These are phyloP conservation scores for Corbicula japonica DNA, from an alignment of 2,888 invertebrate species.

Conservation along the genomic window DNA sequence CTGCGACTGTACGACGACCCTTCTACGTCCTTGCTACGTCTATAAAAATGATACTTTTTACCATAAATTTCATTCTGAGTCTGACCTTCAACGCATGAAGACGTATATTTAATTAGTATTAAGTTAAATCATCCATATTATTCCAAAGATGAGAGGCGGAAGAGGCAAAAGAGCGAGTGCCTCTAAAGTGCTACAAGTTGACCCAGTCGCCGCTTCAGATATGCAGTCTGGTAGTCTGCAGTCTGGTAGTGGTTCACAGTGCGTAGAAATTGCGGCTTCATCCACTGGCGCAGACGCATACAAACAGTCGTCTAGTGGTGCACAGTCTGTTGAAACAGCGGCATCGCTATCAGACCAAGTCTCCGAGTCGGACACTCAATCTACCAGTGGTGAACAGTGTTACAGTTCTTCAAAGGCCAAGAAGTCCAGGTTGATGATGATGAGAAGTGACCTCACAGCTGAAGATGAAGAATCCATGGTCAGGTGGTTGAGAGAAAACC, in stretches of 20 bases:
- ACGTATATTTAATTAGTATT: constrained; percentile 20
- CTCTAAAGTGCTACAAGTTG: constrained; percentile 14
- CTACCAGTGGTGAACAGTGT: constrained; percentile 9
- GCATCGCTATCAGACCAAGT: constrained; percentile 20
- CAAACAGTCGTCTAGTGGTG: neutral
- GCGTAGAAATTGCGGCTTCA: constrained; percentile 13
- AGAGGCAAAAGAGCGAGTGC: constrained; percentile 15
- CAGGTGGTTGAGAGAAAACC: constrained; percentile 33
- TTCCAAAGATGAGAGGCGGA: constrained; percentile 19
- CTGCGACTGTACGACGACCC: constrained; percentile 21
- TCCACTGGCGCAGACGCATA: neutral
- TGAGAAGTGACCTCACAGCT: constrained; percentile 22
- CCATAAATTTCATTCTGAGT: constrained; percentile 13
- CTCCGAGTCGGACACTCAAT: constrained; percentile 16
- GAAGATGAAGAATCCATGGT: constrained; percentile 44
- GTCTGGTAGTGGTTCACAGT: constrained; percentile 18
- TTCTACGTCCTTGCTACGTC: constrained; percentile 17
- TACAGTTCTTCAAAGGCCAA: constrained; percentile 16
- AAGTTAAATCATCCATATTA: constrained; percentile 17
- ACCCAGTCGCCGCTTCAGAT: constrained; percentile 20
- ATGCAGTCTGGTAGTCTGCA: constrained; percentile 20
- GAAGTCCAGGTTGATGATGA: constrained; percentile 9
- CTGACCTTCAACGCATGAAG: constrained; percentile 16
- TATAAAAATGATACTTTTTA: constrained; percentile 4
- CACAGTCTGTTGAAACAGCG: constrained; percentile 12